These are phyloP conservation scores for Corbicula japonica DNA, from an alignment of 2,888 invertebrate species.

Conservation along the genomic window DNA sequence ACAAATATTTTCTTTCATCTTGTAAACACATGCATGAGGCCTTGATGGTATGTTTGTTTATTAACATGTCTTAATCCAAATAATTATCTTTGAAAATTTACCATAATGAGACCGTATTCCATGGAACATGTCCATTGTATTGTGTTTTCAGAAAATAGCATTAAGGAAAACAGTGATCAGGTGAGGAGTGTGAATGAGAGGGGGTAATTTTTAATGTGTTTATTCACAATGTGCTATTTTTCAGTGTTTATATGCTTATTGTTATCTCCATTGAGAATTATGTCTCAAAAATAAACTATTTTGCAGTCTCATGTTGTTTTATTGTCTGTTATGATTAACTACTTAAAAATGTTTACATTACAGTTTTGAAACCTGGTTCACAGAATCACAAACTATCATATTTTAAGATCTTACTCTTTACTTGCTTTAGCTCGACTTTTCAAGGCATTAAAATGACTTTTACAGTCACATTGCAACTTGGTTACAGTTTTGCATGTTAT, in stretches of 20 bases:
- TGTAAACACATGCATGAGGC: too few relatives aligned
- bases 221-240: background rate
- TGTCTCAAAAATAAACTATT: slow-evolving; percentile 7
- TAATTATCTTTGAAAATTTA: background rate
- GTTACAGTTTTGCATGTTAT: too few relatives aligned
- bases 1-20: too few relatives aligned
- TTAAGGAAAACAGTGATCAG: background rate
- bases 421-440: background rate
- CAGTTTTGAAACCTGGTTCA: background rate
- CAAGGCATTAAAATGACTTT: too few relatives aligned
- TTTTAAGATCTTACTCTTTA: background rate
- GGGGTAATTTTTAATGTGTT: too few relatives aligned
- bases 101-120: too few relatives aligned
- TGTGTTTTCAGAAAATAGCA: background rate
- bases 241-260: slow-evolving; percentile 6
- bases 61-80: background rate
- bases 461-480: too few relatives aligned
- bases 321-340: background rate
- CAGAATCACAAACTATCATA: background rate
- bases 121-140: too few relatives aligned
- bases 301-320: background rate
- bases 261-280: slow-evolving; percentile 8
- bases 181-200: too few relatives aligned
- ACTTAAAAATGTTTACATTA: background rate
- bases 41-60: background rate